These are phyloP conservation scores for Mythimna pallens DNA, from an alignment of 2,888 invertebrate species.

Conservation along the genomic window DNA sequence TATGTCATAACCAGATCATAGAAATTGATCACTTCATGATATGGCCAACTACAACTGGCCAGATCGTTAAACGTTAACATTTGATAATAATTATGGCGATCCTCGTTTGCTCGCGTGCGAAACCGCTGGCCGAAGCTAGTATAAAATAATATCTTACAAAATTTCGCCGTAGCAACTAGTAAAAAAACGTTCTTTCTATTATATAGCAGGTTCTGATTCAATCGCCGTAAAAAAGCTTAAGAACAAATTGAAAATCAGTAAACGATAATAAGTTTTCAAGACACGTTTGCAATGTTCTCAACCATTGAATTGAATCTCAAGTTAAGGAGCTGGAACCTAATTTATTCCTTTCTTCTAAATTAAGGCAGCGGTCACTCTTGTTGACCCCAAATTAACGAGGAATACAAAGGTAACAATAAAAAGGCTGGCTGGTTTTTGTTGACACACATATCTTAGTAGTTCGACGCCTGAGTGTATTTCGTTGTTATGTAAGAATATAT, in stretches of 20 bases:
- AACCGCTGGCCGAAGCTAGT: too few relatives aligned
- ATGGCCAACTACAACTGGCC: too few relatives aligned
- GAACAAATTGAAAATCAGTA: conserved; percentile 63
- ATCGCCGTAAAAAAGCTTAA: conserved; percentile 51
- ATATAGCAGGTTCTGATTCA: conserved; percentile 44
- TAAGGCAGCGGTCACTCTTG: conserved; percentile 1
- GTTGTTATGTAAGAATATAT: too few relatives aligned
- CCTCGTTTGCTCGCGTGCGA: too few relatives aligned
- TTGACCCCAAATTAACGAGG: conserved; percentile 18
- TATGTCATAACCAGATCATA: too few relatives aligned
- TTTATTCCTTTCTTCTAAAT: conserved; percentile 39
- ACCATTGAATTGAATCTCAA: conserved; percentile 50
- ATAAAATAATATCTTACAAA: conserved; percentile 24
- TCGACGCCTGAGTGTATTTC: too few relatives aligned
- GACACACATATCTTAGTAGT: neutral
- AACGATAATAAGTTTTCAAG: conserved; percentile 61
- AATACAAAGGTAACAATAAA: neutral
- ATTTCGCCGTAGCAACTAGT: conserved; percentile 8
- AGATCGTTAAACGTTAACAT: too few relatives aligned
- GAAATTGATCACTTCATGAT: too few relatives aligned
- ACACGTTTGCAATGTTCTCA: conserved; percentile 55
- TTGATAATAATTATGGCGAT: too few relatives aligned
- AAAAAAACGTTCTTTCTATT: conserved; percentile 36
- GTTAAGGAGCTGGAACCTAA: conserved; percentile 35
- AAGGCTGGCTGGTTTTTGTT: neutral